Evolutionary conservation across 1,140 invertebrate genomes (phyloP).

Genomic region (Trichogramma pretiosum): DNA sequence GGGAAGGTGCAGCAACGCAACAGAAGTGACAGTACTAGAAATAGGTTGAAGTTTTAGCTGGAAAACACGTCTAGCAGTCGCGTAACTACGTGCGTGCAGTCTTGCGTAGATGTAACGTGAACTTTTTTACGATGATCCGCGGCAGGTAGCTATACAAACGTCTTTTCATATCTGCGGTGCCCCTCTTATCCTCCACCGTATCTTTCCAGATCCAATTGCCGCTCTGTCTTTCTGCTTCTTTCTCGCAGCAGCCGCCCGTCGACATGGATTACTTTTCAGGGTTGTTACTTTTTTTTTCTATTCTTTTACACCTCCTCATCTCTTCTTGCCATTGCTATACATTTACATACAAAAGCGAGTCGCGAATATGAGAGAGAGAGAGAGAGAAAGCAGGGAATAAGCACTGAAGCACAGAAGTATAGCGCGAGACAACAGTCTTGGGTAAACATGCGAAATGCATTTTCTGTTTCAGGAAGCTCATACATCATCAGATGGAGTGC

Average conservation of each 20-base stretch:
- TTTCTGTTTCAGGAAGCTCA: slow-evolving; percentile 42
- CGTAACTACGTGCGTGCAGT: too few species aligned
- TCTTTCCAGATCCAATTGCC: slow-evolving; percentile 8
- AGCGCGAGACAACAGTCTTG: slow-evolving; percentile 1
- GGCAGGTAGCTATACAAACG: too few species aligned
- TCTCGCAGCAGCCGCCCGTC: too few species aligned
- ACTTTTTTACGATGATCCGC: slow-evolving; percentile 4
- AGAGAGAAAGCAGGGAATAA: neutral
- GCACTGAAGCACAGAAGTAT: neutral
- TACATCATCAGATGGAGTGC: slow-evolving; percentile 45
- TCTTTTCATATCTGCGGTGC: neutral
- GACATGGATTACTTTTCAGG: neutral
- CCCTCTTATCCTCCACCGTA: neutral
- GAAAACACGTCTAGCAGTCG: too few species aligned
- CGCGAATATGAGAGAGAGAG: neutral
- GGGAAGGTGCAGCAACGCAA: too few species aligned
- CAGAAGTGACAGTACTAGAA: too few species aligned
- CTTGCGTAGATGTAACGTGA: too few species aligned
- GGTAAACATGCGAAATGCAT: slow-evolving; percentile 21
- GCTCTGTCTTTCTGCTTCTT: neutral
- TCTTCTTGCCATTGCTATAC: too few species aligned
- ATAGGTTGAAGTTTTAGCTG: too few species aligned
- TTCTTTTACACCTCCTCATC: too few species aligned
- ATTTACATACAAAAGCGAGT: too few species aligned
- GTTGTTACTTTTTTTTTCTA: too few species aligned